A percentile compares a stretch with the other conserved stretches of the same genome.
phyloP scores from a whole-genome alignment of 2,113 vertebrate genomes.

The Amblyornis subalaris region DNA sequence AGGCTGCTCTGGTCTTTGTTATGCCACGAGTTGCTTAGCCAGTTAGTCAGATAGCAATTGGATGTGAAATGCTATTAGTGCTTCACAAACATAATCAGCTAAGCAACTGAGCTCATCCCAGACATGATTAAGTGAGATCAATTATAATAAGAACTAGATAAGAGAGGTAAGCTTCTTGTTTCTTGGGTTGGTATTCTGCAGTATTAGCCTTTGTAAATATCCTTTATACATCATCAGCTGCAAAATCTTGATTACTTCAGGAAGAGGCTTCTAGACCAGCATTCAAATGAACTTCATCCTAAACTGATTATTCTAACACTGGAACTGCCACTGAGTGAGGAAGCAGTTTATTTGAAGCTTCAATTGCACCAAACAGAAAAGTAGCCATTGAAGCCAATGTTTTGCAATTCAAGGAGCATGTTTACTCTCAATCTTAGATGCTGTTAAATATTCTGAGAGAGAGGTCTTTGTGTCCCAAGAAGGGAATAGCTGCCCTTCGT shows the following conservation, averaged over 20 bases:
- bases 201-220: neutral
- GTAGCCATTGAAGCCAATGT: neutral
- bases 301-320: neutral
- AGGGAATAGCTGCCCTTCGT: neutral
- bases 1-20: neutral
- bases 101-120: slow-evolving; percentile 31
- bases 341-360: neutral
- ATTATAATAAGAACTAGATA: slow-evolving; percentile 43
- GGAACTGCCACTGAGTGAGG: neutral
- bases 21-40: neutral
- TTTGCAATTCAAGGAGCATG: neutral
- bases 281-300: slow-evolving; percentile 26
- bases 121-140: slow-evolving; percentile 18
- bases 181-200: neutral
- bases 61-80: slow-evolving; percentile 2
- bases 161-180: slow-evolving; percentile 20
- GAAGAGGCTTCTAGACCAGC: neutral
- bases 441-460: neutral
- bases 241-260: neutral
- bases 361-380: neutral
- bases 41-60: neutral
- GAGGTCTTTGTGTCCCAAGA: neutral
- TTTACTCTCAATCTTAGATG: neutral
- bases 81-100: slow-evolving; percentile 28
- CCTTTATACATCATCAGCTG: neutral